Conservation (phyloP, 2,113 vertebrate genomes). For the Anhinga rufa region DNA sequence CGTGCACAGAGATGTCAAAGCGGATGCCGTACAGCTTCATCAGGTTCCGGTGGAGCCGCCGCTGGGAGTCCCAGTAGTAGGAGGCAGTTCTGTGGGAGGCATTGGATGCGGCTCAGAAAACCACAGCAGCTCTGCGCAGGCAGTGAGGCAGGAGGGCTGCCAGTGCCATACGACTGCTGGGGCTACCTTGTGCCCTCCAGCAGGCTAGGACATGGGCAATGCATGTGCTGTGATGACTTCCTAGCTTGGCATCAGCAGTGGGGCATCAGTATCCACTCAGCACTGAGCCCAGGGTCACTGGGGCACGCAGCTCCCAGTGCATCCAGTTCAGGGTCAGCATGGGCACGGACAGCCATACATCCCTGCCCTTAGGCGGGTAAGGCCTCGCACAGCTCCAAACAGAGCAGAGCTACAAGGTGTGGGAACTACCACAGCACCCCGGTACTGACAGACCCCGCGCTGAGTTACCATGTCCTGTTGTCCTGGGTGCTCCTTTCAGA, state of each 20-base stretch:
- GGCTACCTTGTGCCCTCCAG: background rate
- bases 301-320: background rate
- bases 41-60: slow-evolving; percentile 54
- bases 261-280: background rate
- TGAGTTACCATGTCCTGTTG: rapidly evolving
- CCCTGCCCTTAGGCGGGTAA: background rate
- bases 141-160: background rate
- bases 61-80: slow-evolving; percentile 58
- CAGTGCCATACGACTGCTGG: rapidly evolving
- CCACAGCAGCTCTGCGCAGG: rapidly evolving
- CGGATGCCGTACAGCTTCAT: slow-evolving; percentile 74
- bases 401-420: background rate
- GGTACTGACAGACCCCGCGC: rapidly evolving
- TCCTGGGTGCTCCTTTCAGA: background rate
- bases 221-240: rapidly evolving
- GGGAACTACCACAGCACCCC: background rate
- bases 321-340: background rate
- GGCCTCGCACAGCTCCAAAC: background rate
- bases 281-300: background rate
- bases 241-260: background rate
- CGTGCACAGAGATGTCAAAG: slow-evolving; percentile 64
- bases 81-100: slow-evolving; percentile 64
- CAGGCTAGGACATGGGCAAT: rapidly evolving
- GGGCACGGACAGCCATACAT: rapidly evolving
- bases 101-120: background rate